phyloP scores from a whole-genome alignment of 2,888 invertebrate genomes.

The Epicampocera succincta region DNA sequence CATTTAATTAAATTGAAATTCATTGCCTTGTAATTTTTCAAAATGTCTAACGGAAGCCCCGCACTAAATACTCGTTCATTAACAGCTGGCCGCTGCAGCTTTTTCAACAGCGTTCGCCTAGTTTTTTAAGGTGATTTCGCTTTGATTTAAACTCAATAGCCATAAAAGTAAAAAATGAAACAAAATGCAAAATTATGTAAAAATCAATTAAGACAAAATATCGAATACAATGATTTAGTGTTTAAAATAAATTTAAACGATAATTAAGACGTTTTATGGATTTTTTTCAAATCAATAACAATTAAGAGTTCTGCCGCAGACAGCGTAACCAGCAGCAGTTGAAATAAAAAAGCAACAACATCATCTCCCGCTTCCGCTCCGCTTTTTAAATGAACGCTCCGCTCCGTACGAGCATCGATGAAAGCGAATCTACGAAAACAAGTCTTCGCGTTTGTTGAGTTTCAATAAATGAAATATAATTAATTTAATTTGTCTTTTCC shows the following conservation, averaged over 20 bases:
- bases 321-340: conserved; percentile 6
- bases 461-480: conserved; percentile 47
- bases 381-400: conserved; percentile 59
- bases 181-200: conserved; percentile 68
- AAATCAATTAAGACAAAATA: conserved; percentile 44
- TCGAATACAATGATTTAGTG: conserved; percentile 53
- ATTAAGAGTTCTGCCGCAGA: conserved; percentile 65
- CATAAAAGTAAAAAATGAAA: conserved; percentile 51
- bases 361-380: conserved; percentile 54
- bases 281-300: conserved; percentile 61
- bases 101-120: conserved; percentile 1
- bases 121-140: conserved; percentile 32
- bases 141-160: conserved; percentile 40
- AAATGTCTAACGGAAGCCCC: conserved; percentile 49
- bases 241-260: conserved; percentile 66
- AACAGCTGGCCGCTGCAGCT: conserved; percentile 2
- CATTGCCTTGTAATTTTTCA: conserved; percentile 68
- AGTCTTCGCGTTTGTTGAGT: conserved; percentile 20
- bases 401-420: neutral
- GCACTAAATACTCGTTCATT: conserved; percentile 34
- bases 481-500: conserved; percentile 64
- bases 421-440: conserved; percentile 13
- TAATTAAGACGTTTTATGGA: conserved; percentile 68
- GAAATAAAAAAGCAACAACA: conserved; percentile 36
- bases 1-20: conserved; percentile 69